Conservation (phyloP, 2,888 invertebrate species). For the Drosophila planitibia region DNA sequence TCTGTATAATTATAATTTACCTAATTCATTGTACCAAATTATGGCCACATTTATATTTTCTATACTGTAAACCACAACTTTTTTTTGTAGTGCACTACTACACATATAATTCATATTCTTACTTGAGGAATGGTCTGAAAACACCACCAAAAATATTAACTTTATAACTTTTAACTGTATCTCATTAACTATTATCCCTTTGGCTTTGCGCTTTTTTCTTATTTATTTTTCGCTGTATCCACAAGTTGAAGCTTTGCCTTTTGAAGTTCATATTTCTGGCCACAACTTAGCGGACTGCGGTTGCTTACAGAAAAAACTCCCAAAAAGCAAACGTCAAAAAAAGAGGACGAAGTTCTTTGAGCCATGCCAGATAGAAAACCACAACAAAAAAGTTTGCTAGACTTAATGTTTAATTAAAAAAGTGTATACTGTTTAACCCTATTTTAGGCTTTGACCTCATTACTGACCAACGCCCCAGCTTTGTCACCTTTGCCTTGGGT, state of each 20-base stretch:
- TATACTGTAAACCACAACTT: not conserved
- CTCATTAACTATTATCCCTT: slow-evolving; percentile 43
- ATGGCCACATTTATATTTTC: not conserved
- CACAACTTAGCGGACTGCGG: slow-evolving; percentile 56
- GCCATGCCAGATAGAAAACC: slow-evolving; percentile 40
- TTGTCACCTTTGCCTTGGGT: slow-evolving; percentile 57
- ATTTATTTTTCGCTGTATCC: slow-evolving; percentile 9
- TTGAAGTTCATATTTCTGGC: slow-evolving; percentile 53
- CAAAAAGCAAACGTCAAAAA: slow-evolving; percentile 39
- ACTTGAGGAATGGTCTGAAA: not conserved
- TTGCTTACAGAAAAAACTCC: slow-evolving; percentile 27
- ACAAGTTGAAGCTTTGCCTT: slow-evolving; percentile 33
- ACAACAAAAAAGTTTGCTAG: slow-evolving; percentile 41
- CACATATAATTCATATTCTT: not conserved
- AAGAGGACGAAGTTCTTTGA: slow-evolving; percentile 33
- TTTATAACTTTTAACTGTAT: slow-evolving; percentile 24
- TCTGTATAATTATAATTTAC: not conserved
- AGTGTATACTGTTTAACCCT: slow-evolving; percentile 55
- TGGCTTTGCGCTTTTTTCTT: slow-evolving; percentile 1
- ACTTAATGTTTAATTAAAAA: slow-evolving; percentile 73
- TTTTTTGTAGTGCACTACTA: not conserved
- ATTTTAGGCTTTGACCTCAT: slow-evolving; percentile 62
- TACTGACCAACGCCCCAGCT: slow-evolving; percentile 37
- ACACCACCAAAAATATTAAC: slow-evolving; percentile 1
- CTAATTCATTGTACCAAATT: not conserved